Base-by-base conservation (phyloP, 2,797 vertebrate species). In the Phoebastria nigripes region DNA sequence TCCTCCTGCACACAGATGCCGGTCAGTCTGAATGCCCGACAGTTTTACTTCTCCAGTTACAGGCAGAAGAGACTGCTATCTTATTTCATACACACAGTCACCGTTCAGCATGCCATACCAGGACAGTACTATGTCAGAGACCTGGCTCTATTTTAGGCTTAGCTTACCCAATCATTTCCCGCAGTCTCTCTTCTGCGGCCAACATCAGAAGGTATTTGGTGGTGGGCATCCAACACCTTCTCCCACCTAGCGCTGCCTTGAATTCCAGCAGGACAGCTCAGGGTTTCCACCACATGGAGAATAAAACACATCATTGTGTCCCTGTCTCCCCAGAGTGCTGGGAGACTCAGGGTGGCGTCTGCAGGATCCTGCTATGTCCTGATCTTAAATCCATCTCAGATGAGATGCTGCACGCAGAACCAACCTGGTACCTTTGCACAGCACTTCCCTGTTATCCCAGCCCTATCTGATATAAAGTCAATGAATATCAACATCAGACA, bases 201-300 rank as follows among this genome's bases (percentile, higher is more conserved):
- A 39, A 1, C 9, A n/a, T 16, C 58, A 70, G 73, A 28, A 59
- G 26, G 41, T 29, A 65, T 12, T 65, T 54, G 26, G 33, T 51
- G 77, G 35, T 59, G 54, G 56, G 41, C 62, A 78, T 15, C 33
- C 61, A 44, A 44, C 8, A 21, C 39, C n/a, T 31, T 17, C 49
- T 31, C 28, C n/a, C 2, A 1, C 16, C 47, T 21, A 51, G 39
- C 0, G 1, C 52, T 41, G 19, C 24, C 37, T 42, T 1, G 2
- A 47, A 18, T 3, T 21, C 61, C 44, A 65, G 2, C 16, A 63
- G 52, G 19, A 26, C 37, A 35, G 49, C 42, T 41, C 55, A 4
- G 11, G 8, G 20, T 31, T 72, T 46, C 54, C 31, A 70, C 2
- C 10, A 7, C 33, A 37, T 1, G 13, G 41, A 44, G 44, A 58